These are phyloP conservation scores for Nasua narica DNA, from an alignment of 2,797 vertebrate species.

Conservation along the genomic window DNA sequence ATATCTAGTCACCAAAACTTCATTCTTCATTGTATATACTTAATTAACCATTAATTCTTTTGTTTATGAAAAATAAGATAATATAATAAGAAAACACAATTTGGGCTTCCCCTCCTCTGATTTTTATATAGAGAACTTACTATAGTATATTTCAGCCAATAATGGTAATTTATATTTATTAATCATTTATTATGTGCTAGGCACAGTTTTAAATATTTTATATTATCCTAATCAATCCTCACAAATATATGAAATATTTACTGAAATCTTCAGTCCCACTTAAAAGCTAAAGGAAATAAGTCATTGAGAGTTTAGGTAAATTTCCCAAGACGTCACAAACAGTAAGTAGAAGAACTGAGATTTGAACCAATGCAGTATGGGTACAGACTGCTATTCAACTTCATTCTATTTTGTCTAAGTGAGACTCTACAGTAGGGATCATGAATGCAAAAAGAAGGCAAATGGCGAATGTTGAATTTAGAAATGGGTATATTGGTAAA, in stretches of 20 bases:
- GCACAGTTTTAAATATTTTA: not conserved
- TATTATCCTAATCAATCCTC: not conserved
- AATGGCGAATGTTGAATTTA: not conserved
- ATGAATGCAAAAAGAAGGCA: not conserved
- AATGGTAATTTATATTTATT: not conserved
- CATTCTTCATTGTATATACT: not conserved
- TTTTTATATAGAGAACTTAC: not conserved
- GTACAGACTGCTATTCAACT: not conserved
- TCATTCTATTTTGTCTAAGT: not conserved
- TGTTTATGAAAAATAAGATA: not conserved
- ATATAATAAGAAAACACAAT: not conserved
- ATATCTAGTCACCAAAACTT: not conserved
- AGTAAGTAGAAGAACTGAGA: not conserved
- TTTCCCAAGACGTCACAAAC: not conserved
- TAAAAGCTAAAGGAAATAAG: not conserved
- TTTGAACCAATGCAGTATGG: not conserved
- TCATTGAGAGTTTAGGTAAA: not conserved
- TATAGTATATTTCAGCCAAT: not conserved
- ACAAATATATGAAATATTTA: not conserved
- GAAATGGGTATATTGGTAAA: not conserved
- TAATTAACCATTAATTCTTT: not conserved
- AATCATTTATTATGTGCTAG: not conserved
- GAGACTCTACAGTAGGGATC: not conserved
- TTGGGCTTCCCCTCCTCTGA: not conserved
- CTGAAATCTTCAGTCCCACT: not conserved